Conservation (phyloP, 2,888 invertebrate genomes). For the Calameuta pallipes region DNA sequence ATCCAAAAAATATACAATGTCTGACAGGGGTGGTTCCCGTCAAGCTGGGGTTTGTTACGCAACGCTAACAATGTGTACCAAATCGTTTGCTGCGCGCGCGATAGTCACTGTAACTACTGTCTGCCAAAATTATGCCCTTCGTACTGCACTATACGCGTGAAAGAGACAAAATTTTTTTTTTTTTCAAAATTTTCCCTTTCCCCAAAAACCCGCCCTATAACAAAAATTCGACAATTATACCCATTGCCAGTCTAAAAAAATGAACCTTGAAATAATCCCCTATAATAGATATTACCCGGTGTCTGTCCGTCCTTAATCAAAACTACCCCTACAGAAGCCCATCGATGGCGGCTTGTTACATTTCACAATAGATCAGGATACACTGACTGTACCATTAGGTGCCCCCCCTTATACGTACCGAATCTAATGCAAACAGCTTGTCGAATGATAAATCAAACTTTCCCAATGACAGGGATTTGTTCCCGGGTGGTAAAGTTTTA, state of each 20-base stretch:
- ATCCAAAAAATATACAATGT: conserved; percentile 65
- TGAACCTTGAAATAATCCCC: not conserved
- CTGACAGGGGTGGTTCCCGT: conserved; percentile 54
- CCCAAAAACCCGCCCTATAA: not conserved
- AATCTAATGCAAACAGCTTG: conserved; percentile 61
- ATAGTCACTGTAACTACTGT: conserved; percentile 45
- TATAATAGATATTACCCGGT: not conserved
- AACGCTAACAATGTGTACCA: conserved; percentile 55
- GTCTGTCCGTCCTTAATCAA: not conserved
- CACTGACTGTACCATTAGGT: conserved; percentile 61
- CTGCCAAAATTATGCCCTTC: not conserved
- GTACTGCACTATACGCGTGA: not conserved
- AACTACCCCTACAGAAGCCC: not conserved
- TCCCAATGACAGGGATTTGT: conserved; percentile 45
- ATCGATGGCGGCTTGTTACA: not conserved
- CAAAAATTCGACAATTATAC: not conserved
- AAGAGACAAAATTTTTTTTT: not conserved
- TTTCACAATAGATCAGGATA: conserved; percentile 58
- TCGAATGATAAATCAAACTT: conserved; percentile 65
- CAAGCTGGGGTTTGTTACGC: conserved; percentile 36
- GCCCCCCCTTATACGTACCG: conserved; percentile 60
- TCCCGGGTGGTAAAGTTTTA: conserved; percentile 5
- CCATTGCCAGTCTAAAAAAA: too few relatives aligned
- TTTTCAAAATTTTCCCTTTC: too few relatives aligned
- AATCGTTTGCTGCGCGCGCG: conserved; percentile 47